Conservation (phyloP, 2,888 invertebrate species). For the Hartigia nigra region DNA sequence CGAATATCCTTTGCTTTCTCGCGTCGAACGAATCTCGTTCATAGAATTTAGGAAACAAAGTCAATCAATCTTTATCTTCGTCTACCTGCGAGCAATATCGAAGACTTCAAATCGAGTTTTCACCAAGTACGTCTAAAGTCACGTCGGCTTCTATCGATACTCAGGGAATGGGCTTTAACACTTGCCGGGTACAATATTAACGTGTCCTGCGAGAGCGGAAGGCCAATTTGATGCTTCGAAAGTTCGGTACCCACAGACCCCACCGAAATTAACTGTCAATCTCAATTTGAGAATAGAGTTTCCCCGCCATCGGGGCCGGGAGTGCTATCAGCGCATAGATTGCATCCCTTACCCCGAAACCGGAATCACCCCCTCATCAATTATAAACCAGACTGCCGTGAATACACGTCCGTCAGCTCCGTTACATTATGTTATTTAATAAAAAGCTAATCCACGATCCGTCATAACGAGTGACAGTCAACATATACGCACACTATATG, state of each 20-base stretch:
- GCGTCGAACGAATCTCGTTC: background rate
- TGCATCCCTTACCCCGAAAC: conserved; percentile 1
- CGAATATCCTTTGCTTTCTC: background rate
- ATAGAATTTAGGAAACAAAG: background rate
- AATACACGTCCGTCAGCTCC: background rate
- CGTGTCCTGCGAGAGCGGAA: conserved; percentile 43
- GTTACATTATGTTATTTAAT: conserved; percentile 13
- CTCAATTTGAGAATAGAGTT: conserved; percentile 50
- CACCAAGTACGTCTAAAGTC: background rate
- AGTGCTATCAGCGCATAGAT: conserved; percentile 7
- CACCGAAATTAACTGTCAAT: conserved; percentile 66
- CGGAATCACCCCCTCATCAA: conserved; percentile 33
- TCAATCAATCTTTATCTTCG: background rate
- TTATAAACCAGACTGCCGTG: conserved; percentile 33
- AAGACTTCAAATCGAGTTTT: background rate
- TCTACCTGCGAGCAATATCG: background rate
- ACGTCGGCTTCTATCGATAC: background rate
- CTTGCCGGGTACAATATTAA: background rate
- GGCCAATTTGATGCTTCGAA: conserved; percentile 54
- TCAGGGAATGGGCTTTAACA: background rate
- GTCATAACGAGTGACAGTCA: conserved; percentile 36
- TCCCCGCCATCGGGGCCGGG: conserved; percentile 38
- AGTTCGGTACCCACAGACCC: conserved; percentile 22
- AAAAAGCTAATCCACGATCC: conserved; percentile 35
- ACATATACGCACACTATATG: background rate